Evolutionary conservation across 1,140 invertebrate genomes (phyloP), one percentile per base, ranked within the genome.

Genomic region (Potamilus streckersoni): DNA sequence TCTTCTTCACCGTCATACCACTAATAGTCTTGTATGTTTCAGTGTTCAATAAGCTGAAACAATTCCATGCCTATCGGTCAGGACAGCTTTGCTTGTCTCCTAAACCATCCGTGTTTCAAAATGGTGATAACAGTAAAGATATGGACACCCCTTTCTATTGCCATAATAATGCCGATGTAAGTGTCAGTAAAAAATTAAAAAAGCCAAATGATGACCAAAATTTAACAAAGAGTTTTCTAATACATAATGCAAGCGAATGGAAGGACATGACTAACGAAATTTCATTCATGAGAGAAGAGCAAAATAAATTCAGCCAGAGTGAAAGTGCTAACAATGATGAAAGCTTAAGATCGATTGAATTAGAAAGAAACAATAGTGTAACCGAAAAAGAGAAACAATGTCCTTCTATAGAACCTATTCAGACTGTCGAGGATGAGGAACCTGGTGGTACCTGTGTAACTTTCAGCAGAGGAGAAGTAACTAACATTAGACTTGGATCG

Each of bases 11-110:
- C 19, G 31, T 60, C 13, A 1, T 69, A 68, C 23, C 72, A 55
- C 49, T 77, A 1, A 20, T 17, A 62, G 64, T 72, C n/a, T 61
- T 77, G 70, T 77, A 77, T 59, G 13, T 49, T n/a, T 59, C 72
- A 17, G 70, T 77, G 55, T 49, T 76, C 16, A 63, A 60, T 19
- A 71, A 67, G 27, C 69, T 71, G 55, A 71, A 76, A n/a, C 55
- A 57, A 70, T 56, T 38, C 8, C n/a, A 64, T 20, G 64, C 59
- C 49, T 15, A 38, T 67, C 17, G 49, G 19, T 23, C 31, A 19
- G 65, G 31, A 17, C 0, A 38, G 65, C n/a, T 19, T 67, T 67
- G 65, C 27, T 11, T 31, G 23, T 19, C 49, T 49, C 31, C 23
- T 67, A 49, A 23, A 31, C 27, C 27, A 31, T 31, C 2, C 2